These are phyloP conservation scores for Xiphophorus couchianus DNA, from an alignment of 2,113 vertebrate species.

Conservation along the genomic window DNA sequence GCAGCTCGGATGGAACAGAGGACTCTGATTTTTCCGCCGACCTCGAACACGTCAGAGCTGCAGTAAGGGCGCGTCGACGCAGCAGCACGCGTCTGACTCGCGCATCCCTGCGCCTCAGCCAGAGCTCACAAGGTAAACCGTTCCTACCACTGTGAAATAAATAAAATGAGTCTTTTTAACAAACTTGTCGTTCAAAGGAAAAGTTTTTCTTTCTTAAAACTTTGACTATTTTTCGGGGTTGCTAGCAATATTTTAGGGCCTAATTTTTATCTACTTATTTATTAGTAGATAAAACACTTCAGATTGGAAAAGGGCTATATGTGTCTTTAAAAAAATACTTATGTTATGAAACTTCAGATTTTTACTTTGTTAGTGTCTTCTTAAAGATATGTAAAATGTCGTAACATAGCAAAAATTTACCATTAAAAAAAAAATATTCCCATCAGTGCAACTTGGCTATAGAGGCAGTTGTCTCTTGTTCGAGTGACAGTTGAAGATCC, in stretches of 20 bases:
- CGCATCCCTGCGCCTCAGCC: slow-evolving; percentile 90
- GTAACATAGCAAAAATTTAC: not conserved
- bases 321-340: not conserved
- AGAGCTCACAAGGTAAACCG: slow-evolving; percentile 88
- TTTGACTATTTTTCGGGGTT: not conserved
- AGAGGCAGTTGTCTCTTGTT: too few relatives aligned
- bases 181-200: not conserved
- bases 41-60: slow-evolving; percentile 89
- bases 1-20: slow-evolving; percentile 96
- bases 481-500: too few relatives aligned
- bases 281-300: not conserved
- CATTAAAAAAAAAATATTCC: too few relatives aligned
- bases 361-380: not conserved
- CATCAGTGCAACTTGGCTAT: too few relatives aligned
- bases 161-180: not conserved
- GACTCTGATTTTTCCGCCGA: slow-evolving; percentile 98
- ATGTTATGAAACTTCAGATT: not conserved
- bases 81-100: slow-evolving; percentile 90
- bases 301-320: not conserved
- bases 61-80: slow-evolving; percentile 82
- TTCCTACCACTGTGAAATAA: not conserved
- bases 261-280: too few relatives aligned
- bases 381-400: not conserved
- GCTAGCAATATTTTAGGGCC: not conserved
- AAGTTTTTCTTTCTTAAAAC: not conserved